Percentiles rank a stretch among this genome's conserved stretches.
Conservation (phyloP, 2,797 vertebrate species). For the Gastrophryne carolinensis region DNA sequence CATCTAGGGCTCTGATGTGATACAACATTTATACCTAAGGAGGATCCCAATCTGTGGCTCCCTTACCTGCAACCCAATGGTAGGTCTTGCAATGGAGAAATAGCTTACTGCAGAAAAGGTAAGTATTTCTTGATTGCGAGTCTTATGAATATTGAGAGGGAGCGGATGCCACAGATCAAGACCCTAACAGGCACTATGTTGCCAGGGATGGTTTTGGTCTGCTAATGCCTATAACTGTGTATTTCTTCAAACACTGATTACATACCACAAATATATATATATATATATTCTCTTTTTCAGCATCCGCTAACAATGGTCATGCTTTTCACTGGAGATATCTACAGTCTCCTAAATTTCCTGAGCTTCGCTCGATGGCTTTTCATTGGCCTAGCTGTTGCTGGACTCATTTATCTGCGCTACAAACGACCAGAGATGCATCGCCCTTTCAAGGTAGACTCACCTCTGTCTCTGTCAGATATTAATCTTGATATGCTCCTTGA, state of each 20-base stretch:
- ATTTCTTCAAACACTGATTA: background rate
- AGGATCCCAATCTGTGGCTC: too few relatives aligned
- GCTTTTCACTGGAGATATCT: slow-evolving; percentile 90
- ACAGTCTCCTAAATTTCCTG: slow-evolving; percentile 95
- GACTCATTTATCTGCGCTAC: slow-evolving; percentile 90
- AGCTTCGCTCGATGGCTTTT: slow-evolving; percentile 96
- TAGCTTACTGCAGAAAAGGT: too few relatives aligned
- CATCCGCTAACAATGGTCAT: slow-evolving; percentile 88
- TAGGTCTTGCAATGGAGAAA: too few relatives aligned
- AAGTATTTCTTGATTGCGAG: too few relatives aligned
- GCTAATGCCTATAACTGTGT: background rate
- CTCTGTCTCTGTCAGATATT: slow-evolving; percentile 56
- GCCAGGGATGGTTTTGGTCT: too few relatives aligned
- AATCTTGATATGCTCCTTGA: slow-evolving; percentile 51
- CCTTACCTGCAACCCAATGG: too few relatives aligned
- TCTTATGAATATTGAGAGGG: too few relatives aligned
- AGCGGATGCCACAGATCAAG: too few relatives aligned
- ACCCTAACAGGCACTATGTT: too few relatives aligned
- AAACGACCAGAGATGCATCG: slow-evolving; percentile 88
- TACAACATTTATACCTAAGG: too few relatives aligned
- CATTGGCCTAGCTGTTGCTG: slow-evolving; percentile 90
- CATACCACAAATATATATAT: background rate
- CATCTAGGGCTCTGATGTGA: too few relatives aligned
- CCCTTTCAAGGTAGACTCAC: slow-evolving; percentile 88
- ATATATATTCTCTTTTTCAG: slow-evolving; percentile 66